These are phyloP conservation scores for Nematostella vectensis DNA, from an alignment of 92 coral and sea anemone species.

Conservation along the genomic window DNA sequence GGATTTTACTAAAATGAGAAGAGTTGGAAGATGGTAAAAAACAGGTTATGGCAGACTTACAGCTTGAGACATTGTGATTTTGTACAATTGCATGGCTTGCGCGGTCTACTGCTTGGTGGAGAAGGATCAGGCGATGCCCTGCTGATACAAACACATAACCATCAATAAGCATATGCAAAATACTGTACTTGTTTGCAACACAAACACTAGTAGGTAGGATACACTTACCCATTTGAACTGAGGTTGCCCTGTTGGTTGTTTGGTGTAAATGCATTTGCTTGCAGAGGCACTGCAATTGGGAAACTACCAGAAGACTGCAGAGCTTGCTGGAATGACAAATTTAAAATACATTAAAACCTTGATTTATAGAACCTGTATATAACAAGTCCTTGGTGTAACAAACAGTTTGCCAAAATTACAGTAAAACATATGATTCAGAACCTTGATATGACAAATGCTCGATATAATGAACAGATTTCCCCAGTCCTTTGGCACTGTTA, in stretches of 20 bases:
- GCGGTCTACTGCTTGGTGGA: constrained; percentile 83
- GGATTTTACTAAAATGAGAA: too few species aligned
- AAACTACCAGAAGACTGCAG: constrained; percentile 60
- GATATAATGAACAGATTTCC: too few species aligned
- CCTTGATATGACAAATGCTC: too few species aligned
- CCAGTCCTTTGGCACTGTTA: too few species aligned
- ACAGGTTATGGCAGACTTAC: constrained; percentile 74
- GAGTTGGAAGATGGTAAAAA: too few species aligned
- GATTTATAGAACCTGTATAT: too few species aligned
- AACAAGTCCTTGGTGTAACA: too few species aligned
- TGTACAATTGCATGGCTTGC: constrained; percentile 98
- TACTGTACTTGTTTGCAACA: not conserved
- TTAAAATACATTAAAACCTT: not conserved
- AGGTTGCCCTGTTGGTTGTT: constrained; percentile 27
- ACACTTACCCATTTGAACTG: constrained; percentile 65
- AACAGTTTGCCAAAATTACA: too few species aligned
- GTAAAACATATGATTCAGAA: too few species aligned
- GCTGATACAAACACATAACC: not conserved
- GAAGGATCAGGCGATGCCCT: constrained; percentile 76
- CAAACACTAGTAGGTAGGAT: not conserved
- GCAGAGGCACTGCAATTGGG: constrained; percentile 80
- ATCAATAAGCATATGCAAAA: not conserved
- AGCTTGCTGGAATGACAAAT: constrained; percentile 55
- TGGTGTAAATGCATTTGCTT: constrained; percentile 57
- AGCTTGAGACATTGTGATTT: constrained; percentile 96